Base-by-base conservation (phyloP, 2,113 vertebrate genomes). In the Cryptoleucopteryx plumbea region DNA sequence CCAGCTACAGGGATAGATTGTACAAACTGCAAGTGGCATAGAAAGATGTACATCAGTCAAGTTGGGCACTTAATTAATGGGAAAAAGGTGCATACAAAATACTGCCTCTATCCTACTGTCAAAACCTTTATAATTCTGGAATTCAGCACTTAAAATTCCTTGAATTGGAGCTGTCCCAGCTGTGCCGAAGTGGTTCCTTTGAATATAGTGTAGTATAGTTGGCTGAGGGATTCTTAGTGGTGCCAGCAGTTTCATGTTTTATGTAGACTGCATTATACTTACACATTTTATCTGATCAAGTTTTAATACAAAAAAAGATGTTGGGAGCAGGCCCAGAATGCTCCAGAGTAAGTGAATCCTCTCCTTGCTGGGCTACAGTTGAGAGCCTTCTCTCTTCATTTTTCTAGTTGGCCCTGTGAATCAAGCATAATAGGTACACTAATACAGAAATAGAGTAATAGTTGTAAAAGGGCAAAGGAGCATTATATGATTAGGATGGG, bases 341-440 rank as follows among this genome's bases (percentile, higher is more conserved):
- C 42, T 50, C 10, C 48, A 31, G 26, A 65, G 22, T 3, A 29
- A 36, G 26, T 23, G n/a, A 71, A 50, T 61, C 19, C 3, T 9
- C 11, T 63, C 40, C 10, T 80, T 65, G 32, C 53, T 63, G 67
- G 43, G 7, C 53, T 59, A 2, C 29, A 29, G 10, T 25, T 7
- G 21, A 11, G 22, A 80, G 9, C 36, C 20, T 50, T 55, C 16
- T 50, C 34, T 74, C 26, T 31, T 48, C 2, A 5, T 32, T 47
- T 90, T 79, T 81, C 23, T 70, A 9, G 6, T 12, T 48, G 43
- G 25, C 23, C 48, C 21, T 66, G 26, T 68, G 58, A 62, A 34
- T 53, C 1, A 0, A 36, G 16, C 1, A 0, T n/a, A 40, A 40
- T 25, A 27, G 25, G 4, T 67, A 25, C 1, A 4, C 19, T 65